These are phyloP conservation scores for Aricia artaxerxes DNA, from an alignment of 2,888 invertebrate species.

Conservation along the genomic window DNA sequence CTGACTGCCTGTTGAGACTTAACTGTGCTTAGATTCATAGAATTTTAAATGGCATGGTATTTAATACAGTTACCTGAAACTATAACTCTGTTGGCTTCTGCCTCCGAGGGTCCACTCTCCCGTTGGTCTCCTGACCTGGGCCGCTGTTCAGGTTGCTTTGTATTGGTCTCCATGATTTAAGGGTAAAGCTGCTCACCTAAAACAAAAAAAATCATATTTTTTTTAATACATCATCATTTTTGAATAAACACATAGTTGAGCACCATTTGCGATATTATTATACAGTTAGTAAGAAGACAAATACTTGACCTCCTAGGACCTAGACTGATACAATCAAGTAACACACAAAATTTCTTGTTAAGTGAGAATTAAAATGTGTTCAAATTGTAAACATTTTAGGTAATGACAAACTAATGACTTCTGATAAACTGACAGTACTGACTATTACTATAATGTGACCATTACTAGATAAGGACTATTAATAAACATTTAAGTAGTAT, in stretches of 20 bases:
- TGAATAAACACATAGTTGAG: not conserved
- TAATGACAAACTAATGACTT: not conserved
- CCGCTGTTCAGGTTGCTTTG: not conserved
- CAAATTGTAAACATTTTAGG: not conserved
- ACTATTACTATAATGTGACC: not conserved
- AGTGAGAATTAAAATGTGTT: not conserved
- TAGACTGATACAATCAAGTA: not conserved
- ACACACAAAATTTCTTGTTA: not conserved
- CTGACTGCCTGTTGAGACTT: too few species aligned
- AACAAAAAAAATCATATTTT: not conserved
- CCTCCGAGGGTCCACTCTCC: not conserved
- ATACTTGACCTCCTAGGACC: not conserved
- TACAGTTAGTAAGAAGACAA: not conserved
- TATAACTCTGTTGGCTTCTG: not conserved
- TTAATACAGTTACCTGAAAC: not conserved
- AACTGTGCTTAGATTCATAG: too few species aligned
- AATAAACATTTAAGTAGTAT: too few species aligned
- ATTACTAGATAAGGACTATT: not conserved
- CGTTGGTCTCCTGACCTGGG: not conserved
- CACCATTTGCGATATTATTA: not conserved
- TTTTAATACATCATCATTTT: not conserved
- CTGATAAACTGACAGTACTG: not conserved
- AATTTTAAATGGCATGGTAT: too few species aligned
- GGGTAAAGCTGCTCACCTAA: slow-evolving; percentile 22
- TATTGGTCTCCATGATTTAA: slow-evolving; percentile 8